Evolutionary conservation across 1,140 invertebrate genomes (phyloP), one percentile per base, ranked within the genome.

Genomic region (Heliconius hewitsoni): DNA sequence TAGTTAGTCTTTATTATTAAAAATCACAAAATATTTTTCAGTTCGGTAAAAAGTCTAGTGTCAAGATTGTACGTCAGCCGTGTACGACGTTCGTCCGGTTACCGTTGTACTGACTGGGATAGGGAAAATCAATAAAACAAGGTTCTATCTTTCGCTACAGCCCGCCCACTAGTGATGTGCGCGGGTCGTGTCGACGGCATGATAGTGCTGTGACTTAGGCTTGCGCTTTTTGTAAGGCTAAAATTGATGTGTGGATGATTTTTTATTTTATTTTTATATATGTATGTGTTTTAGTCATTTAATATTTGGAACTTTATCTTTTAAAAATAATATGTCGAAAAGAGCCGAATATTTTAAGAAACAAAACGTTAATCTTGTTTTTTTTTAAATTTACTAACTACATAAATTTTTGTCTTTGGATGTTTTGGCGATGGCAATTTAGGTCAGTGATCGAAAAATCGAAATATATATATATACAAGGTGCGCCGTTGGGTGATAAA

Each of bases 101-200:
- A 66, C 37, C 39, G 74, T 75, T 75, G 16, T 66, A 75, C 74
- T 60, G 74, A n/a, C 60, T 66, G 23, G 60, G 60, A 66, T 60
- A 75, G 34, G 74, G 34, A 75, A 75, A 75, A 75, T 75, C 74
- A 39, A 75, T 75, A 75, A 75, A 75, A 75, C 74, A 75, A 60
- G 55, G 74, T 75, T 75, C 60, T 60, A 75, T 66, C 74, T 75
- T 75, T 75, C 55, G 74, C 74, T 60, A 75, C 74, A 42, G 52
- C 30, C 34, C 60, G 23, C 60, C 60, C 27, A 50, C 74, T 75
- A 75, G 74, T 75, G 74, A 75, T 66, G 60, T 66, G 4, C 60
- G 27, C 13, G 9, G 23, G 9, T 30, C 11, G 3, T 66, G 74
- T 42, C 55, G 74, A 42, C 9, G 27, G 55, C 16, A 27, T 23